Percentiles rank a stretch among this genome's conserved stretches.
These are phyloP conservation scores for zebrafish (Danio rerio) DNA, from an alignment of 2,113 vertebrate genomes.

Conservation along the genomic window DNA sequence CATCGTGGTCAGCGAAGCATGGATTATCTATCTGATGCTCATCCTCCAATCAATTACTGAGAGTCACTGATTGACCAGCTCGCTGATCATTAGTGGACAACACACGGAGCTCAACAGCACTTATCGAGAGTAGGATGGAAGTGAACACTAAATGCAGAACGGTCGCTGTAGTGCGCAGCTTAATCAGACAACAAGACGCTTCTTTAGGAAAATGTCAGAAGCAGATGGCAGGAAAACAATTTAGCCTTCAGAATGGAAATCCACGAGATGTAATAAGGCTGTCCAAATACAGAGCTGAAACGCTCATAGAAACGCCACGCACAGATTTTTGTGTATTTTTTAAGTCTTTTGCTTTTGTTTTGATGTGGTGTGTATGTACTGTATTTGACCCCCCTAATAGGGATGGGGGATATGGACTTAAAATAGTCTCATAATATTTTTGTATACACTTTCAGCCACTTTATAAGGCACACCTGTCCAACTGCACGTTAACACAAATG, in stretches of 20 bases:
- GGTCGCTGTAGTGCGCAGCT: background rate
- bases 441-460: no score
- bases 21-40: conserved; percentile 1
- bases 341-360: no score
- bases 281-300: background rate
- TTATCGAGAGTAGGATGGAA: background rate
- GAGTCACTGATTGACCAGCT: conserved; percentile 13
- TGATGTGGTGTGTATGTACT: no score
- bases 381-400: no score
- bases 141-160: background rate
- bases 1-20: background rate
- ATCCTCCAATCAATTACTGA: conserved; percentile 10
- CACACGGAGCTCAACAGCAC: conserved; percentile 5
- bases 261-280: background rate
- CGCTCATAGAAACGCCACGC: background rate
- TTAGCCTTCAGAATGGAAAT: background rate
- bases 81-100: background rate
- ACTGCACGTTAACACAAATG: no score
- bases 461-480: no score
- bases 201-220: conserved; percentile 1
- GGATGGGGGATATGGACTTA: no score
- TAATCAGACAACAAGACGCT: background rate
- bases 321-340: no score
- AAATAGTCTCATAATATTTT: no score
- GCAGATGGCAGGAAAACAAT: background rate